These are phyloP conservation scores for Distichodus sexfasciatus DNA, from an alignment of 2,797 vertebrate species.

Conservation along the genomic window DNA sequence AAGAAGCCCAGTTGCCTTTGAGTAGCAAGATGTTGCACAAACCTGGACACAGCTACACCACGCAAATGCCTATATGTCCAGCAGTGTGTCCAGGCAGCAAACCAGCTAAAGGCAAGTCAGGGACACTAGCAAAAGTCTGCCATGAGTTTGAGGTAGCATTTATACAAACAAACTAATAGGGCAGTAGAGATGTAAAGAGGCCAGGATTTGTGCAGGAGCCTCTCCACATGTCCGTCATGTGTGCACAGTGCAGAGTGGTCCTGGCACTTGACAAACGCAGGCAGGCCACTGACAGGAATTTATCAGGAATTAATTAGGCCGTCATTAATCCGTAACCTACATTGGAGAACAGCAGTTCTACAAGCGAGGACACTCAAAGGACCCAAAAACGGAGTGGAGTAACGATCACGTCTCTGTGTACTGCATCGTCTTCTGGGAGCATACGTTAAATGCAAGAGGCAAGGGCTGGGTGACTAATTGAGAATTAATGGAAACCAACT, in stretches of 20 bases:
- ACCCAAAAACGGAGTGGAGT: neutral
- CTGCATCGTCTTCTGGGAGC: conserved; percentile 6
- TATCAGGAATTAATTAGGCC: conserved; percentile 52
- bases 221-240: neutral
- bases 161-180: conserved; percentile 19
- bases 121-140: too few species aligned
- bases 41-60: too few species aligned
- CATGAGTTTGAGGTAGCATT: too few species aligned
- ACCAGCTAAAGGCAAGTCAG: too few species aligned
- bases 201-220: neutral
- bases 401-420: neutral
- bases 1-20: too few species aligned
- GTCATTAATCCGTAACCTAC: conserved; percentile 49
- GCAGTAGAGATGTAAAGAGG: conserved; percentile 13
- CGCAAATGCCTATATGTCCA: too few species aligned
- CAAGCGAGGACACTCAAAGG: neutral
- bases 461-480: too few species aligned
- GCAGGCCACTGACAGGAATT: conserved; percentile 14
- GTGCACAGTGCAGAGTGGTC: neutral
- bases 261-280: conserved; percentile 23
- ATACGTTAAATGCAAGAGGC: neutral
- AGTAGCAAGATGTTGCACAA: too few species aligned
- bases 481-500: too few species aligned
- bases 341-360: conserved; percentile 29
- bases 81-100: too few species aligned